These are phyloP conservation scores for Chelonoidis abingdonii DNA, from an alignment of 2,113 vertebrate genomes.

Conservation along the genomic window DNA sequence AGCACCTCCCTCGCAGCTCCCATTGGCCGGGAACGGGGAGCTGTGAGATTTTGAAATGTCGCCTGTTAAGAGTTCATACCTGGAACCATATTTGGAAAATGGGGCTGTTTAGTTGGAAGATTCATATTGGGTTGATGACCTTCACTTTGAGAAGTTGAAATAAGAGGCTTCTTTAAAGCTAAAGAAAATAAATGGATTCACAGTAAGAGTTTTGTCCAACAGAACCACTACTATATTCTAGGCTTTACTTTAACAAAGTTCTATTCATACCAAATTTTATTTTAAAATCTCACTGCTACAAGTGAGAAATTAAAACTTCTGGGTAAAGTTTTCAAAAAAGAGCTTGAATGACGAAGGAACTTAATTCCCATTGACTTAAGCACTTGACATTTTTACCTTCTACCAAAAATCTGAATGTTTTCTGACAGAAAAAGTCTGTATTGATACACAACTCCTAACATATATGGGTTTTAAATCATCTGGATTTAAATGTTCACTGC, in stretches of 20 bases:
- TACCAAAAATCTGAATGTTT: not conserved
- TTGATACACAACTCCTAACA: not conserved
- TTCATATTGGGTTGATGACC: slow-evolving; percentile 53
- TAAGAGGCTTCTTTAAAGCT: slow-evolving; percentile 80
- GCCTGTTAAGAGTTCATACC: slow-evolving; percentile 52
- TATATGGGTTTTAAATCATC: not conserved
- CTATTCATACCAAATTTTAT: not conserved
- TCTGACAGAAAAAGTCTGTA: not conserved
- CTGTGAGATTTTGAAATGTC: accelerated
- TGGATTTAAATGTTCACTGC: not conserved
- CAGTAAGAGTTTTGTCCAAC: slow-evolving; percentile 2
- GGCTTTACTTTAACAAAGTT: not conserved
- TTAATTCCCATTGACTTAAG: not conserved
- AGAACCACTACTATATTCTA: not conserved
- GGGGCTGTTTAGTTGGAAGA: slow-evolving; percentile 74
- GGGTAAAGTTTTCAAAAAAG: not conserved
- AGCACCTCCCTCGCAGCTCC: too few relatives aligned
- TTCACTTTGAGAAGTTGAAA: slow-evolving; percentile 72
- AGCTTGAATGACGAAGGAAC: not conserved
- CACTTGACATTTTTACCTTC: not conserved
- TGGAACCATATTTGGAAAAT: slow-evolving; percentile 71
- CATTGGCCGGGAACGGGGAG: too few relatives aligned
- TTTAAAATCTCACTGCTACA: not conserved
- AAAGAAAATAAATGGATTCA: slow-evolving; percentile 36
- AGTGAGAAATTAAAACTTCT: not conserved